Percentiles rank a stretch among this genome's conserved stretches.
These are phyloP conservation scores for Tigriopus californicus DNA, from an alignment of 2,888 invertebrate genomes.

Conservation along the genomic window DNA sequence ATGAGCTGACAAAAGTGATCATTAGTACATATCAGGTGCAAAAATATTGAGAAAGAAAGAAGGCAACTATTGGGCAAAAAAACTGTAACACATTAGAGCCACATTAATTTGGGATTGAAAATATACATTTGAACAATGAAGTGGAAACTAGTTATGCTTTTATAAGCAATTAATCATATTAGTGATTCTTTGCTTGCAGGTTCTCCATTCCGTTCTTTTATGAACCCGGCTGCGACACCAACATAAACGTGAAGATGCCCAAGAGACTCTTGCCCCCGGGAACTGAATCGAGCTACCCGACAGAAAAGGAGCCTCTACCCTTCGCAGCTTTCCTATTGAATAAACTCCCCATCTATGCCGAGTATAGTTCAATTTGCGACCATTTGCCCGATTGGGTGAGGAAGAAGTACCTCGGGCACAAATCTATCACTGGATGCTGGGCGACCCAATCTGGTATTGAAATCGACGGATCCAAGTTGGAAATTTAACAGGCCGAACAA, in stretches of 20 bases:
- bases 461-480: not conserved
- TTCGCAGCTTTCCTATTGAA: not conserved
- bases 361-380: not conserved
- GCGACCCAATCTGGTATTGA: not conserved
- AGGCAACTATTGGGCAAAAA: too few relatives aligned
- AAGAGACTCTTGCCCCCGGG: not conserved
- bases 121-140: too few relatives aligned
- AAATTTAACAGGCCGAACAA: too few relatives aligned
- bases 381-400: not conserved
- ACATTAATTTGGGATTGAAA: too few relatives aligned
- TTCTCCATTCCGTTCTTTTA: constrained; percentile 19
- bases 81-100: too few relatives aligned
- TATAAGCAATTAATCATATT: not conserved
- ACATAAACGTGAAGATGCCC: constrained; percentile 17
- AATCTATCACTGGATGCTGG: not conserved
- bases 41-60: too few relatives aligned
- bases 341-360: not conserved
- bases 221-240: constrained; percentile 18
- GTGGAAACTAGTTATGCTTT: too few relatives aligned
- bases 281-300: not conserved
- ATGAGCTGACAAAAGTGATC: too few relatives aligned
- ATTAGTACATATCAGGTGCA: too few relatives aligned
- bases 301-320: not conserved
- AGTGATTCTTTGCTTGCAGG: constrained; percentile 3
- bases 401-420: not conserved